A percentile compares a stretch with the other conserved stretches of the same genome.
Evolutionary conservation across 1,140 invertebrate genomes (phyloP).

Genomic region (Prorops nasuta): DNA sequence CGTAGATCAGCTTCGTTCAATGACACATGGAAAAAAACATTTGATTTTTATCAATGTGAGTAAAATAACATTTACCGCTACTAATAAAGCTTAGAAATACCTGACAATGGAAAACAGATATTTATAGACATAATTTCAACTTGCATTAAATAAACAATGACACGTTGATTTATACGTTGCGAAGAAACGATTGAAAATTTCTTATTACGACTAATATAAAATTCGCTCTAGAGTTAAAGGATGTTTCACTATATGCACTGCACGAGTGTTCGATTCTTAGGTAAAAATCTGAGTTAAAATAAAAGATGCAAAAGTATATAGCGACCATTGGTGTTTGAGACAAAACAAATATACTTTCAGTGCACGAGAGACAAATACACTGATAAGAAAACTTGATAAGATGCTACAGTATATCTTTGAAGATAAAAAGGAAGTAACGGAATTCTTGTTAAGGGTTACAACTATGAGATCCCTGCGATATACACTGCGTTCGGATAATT

Average conservation of each 20-base stretch:
- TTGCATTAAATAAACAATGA: too few species aligned
- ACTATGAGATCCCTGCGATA: too few species aligned
- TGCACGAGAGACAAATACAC: constrained; percentile 17
- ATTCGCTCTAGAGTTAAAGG: not conserved
- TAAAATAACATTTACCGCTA: too few species aligned
- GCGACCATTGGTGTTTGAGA: too few species aligned
- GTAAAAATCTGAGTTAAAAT: not conserved
- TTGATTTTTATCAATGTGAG: not conserved
- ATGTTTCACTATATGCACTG: not conserved
- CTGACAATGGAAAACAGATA: too few species aligned
- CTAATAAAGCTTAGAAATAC: too few species aligned
- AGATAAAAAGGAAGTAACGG: constrained; percentile 19
- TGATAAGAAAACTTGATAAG: constrained; percentile 22
- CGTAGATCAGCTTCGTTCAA: constrained; percentile 10
- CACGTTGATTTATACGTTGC: too few species aligned
- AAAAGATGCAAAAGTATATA: constrained; percentile 10
- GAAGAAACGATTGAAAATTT: too few species aligned
- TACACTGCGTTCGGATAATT: too few species aligned
- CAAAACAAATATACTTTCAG: constrained; percentile 28
- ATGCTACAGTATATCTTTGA: constrained; percentile 11
- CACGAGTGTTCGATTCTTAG: too few species aligned
- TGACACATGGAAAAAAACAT: not conserved
- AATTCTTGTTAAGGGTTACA: not conserved
- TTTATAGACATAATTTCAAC: too few species aligned
- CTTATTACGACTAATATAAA: too few species aligned